phyloP scores from a whole-genome alignment of 2,888 invertebrate species.

The Euproctis similis region DNA sequence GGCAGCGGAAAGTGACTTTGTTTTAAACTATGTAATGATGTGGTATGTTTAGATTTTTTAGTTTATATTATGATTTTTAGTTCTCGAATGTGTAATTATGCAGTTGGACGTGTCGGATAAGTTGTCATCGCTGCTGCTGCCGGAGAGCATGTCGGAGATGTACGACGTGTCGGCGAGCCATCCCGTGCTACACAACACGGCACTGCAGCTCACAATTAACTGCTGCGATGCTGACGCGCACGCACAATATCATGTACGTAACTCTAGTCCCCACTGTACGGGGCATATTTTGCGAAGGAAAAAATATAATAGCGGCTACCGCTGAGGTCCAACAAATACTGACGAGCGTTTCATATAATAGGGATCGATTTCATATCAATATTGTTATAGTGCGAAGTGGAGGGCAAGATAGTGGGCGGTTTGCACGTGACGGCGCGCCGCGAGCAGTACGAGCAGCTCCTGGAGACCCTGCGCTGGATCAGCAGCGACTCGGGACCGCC shows the following conservation, averaged over 20 bases:
- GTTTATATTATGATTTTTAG: too few species aligned
- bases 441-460: constrained; percentile 91
- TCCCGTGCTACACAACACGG: constrained; percentile 92
- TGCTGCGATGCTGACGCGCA: constrained; percentile 49
- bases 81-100: too few species aligned
- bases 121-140: constrained; percentile 36
- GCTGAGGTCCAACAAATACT: not conserved
- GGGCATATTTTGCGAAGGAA: too few species aligned
- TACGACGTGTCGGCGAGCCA: constrained; percentile 86
- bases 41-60: not conserved
- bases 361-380: too few species aligned
- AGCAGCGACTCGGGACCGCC: constrained; percentile 27
- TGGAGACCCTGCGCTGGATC: constrained; percentile 78
- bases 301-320: too few species aligned
- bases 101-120: constrained; percentile 59
- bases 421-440: constrained; percentile 90
- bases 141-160: constrained; percentile 77
- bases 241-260: too few species aligned
- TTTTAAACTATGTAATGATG: constrained; percentile 5
- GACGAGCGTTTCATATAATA: too few species aligned
- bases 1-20: too few species aligned
- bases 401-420: constrained; percentile 87
- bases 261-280: too few species aligned
- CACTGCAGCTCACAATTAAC: constrained; percentile 82
- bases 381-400: constrained; percentile 73